phyloP scores from a whole-genome alignment of 35 echinoderm and acorn worm species.

The Stichopus chloronotus region DNA sequence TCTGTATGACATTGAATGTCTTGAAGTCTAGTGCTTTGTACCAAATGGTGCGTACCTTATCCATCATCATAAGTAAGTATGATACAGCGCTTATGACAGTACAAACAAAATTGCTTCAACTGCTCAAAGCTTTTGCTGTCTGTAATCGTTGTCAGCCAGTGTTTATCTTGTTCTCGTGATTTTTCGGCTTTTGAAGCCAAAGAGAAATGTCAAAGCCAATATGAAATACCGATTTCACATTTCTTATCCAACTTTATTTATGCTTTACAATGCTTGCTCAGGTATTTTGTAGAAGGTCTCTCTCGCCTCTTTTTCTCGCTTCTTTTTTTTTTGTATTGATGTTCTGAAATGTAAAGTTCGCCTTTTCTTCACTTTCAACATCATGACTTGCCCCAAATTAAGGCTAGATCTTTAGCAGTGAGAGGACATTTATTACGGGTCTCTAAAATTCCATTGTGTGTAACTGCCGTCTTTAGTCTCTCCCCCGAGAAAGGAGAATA shows the following conservation, averaged over 20 bases:
- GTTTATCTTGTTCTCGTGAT: too few species aligned
- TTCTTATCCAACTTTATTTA: not conserved
- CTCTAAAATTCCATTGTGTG: constrained; percentile 53
- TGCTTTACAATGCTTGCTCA: constrained; percentile 39
- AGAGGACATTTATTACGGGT: constrained; percentile 29
- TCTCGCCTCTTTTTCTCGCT: not conserved
- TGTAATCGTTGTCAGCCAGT: too few species aligned
- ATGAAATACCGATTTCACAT: too few species aligned
- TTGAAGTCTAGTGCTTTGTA: too few species aligned
- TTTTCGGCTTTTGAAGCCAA: too few species aligned
- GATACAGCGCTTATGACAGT: too few species aligned
- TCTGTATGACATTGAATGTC: too few species aligned
- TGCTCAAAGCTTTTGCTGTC: too few species aligned
- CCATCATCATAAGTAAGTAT: too few species aligned
- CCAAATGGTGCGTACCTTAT: too few species aligned
- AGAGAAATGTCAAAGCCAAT: too few species aligned
- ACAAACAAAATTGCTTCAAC: too few species aligned
- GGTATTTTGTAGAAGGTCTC: constrained; percentile 26
- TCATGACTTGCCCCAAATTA: not conserved
- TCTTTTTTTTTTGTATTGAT: not conserved
- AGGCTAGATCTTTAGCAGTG: not conserved
- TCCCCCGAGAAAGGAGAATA: constrained; percentile 39
- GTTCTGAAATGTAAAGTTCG: not conserved
- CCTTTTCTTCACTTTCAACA: not conserved
- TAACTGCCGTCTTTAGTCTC: not conserved